Conservation (phyloP, 2,888 invertebrate species). For the Cybosia mesomella region DNA sequence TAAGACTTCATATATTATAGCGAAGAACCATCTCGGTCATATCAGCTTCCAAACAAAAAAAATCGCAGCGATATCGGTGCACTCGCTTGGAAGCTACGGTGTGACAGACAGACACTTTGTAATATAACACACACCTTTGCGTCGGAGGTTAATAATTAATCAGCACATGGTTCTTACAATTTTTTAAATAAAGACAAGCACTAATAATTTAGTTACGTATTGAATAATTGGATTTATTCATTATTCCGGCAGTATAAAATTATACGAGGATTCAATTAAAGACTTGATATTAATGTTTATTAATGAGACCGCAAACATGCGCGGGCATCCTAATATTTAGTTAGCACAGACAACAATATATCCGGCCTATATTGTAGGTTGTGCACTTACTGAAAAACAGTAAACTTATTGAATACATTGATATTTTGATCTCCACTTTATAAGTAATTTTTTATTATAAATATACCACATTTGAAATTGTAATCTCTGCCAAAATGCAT, state of each 20-base stretch:
- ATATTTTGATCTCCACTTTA: constrained; percentile 34
- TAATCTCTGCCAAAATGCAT: constrained; percentile 48
- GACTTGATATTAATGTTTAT: not conserved
- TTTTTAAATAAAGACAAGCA: not conserved
- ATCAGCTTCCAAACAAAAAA: not conserved
- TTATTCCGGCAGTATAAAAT: not conserved
- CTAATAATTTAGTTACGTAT: not conserved
- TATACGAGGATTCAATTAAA: not conserved
- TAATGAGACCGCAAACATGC: not conserved
- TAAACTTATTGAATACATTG: constrained; percentile 26
- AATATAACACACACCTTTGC: not conserved
- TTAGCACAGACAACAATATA: not conserved
- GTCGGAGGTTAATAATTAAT: not conserved
- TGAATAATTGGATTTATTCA: not conserved
- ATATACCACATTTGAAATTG: constrained; percentile 38
- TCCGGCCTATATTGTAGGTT: constrained; percentile 15
- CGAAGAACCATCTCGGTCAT: not conserved
- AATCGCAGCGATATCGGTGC: not conserved
- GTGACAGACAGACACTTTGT: not conserved
- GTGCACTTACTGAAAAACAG: constrained; percentile 10
- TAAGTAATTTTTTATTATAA: constrained; percentile 36
- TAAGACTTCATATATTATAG: not conserved
- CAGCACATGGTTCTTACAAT: not conserved
- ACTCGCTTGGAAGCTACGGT: not conserved
- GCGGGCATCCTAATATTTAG: not conserved